Base-by-base conservation (phyloP, 2,113 vertebrate species). In the Phodopus roborovskii region DNA sequence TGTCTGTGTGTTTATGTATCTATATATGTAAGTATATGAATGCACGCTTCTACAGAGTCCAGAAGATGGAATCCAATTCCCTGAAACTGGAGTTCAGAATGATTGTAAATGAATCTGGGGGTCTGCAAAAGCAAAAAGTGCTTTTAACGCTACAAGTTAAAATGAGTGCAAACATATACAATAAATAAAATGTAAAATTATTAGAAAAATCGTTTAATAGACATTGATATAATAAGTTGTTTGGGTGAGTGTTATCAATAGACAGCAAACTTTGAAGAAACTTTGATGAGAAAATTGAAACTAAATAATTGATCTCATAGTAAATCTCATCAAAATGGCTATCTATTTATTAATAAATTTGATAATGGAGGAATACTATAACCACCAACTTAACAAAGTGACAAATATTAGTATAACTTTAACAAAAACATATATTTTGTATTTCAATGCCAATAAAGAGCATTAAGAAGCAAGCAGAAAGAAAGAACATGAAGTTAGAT, bases 331-430 rank as follows among this genome's bases (percentile, higher is more conserved):
- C 11, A 85, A 77, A 77, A 84, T 53, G 7, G 20, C 53, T 94
- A 78, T 64, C 58, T 94, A 75, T 60, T 62, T 86, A 90, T 56
- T 86, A 79, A 60, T 50, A 39, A 91, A 90, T 19, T 78, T 88
- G 24, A 39, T 15, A 53, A 30, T 88, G 45, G 19, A 36, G 83
- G 78, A 90, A 50, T 71, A 78, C 13, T 22, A 92, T 30, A 73
- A 13, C 50, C 28, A 53, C 28, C 71, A 78, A 53, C 33, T 84
- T 74, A 36, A 82, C 58, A n/a, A 87, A 82, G 39, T 73, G 81
- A 87, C 7, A 86, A 85, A 81, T 73, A 68, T 42, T 50, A 39
- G 68, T 86, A 17, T 50, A 15, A 78, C 50, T 78, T 50, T 50
- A 50, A 60, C n/a, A 60, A 90, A 90, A 50, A 53, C 3, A 48